Percentiles rank a stretch among this genome's conserved stretches.
These are phyloP conservation scores for Furnarius figulus DNA, from an alignment of 2,113 vertebrate genomes.

Conservation along the genomic window DNA sequence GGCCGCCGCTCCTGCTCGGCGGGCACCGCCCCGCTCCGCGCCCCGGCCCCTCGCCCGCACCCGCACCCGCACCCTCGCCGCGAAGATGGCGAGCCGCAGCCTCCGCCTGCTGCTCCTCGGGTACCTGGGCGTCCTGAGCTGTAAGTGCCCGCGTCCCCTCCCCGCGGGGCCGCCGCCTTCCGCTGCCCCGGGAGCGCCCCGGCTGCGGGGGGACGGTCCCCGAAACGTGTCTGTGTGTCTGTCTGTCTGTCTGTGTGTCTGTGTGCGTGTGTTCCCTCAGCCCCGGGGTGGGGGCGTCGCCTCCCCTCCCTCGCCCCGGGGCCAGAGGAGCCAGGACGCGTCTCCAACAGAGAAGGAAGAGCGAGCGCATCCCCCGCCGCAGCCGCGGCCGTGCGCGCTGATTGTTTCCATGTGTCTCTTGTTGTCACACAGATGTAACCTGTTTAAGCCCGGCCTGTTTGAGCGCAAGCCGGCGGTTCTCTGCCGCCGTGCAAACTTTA, in stretches of 20 bases:
- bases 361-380: not conserved
- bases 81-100: constrained; percentile 52
- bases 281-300: too few relatives aligned
- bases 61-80: too few relatives aligned
- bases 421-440: not conserved
- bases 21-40: not conserved
- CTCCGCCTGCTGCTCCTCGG: constrained; percentile 18
- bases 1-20: not conserved
- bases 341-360: rapidly evolving
- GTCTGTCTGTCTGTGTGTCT: too few relatives aligned
- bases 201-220: not conserved
- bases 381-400: not conserved
- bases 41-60: too few relatives aligned
- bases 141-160: constrained; percentile 44
- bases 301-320: not conserved
- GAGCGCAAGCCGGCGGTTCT: not conserved
- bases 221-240: not conserved
- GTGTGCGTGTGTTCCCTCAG: not conserved
- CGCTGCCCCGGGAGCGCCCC: not conserved
- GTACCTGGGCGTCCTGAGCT: constrained; percentile 28
- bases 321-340: not conserved
- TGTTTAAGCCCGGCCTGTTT: not conserved
- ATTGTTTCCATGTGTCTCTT: not conserved
- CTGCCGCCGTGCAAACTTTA: not conserved
- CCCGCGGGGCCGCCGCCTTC: not conserved